Conservation (phyloP, 2,888 invertebrate genomes). For the Chrysolina americana region DNA sequence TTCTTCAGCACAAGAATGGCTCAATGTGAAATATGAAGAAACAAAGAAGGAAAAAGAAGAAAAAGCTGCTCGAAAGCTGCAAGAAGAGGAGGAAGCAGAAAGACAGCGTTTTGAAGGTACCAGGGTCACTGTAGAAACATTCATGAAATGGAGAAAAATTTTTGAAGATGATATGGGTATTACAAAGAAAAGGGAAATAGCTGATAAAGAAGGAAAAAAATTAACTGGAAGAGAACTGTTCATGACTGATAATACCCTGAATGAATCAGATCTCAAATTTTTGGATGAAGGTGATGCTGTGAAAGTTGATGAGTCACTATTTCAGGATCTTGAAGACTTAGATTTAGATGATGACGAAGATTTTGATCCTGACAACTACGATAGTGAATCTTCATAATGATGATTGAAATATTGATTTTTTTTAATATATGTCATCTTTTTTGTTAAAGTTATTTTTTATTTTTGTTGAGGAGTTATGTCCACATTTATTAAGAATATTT, state of each 20-base stretch:
- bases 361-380: slow-evolving; percentile 71
- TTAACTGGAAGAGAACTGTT: slow-evolving; percentile 95
- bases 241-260: slow-evolving; percentile 91
- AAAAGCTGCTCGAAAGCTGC: slow-evolving; percentile 76
- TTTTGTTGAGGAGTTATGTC: too few species aligned
- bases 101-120: slow-evolving; percentile 96
- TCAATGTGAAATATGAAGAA: slow-evolving; percentile 88
- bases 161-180: slow-evolving; percentile 94
- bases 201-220: slow-evolving; percentile 83
- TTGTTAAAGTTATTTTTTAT: neutral
- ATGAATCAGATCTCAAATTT: slow-evolving; percentile 97
- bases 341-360: slow-evolving; percentile 79
- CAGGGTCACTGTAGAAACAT: slow-evolving; percentile 94
- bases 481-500: too few species aligned
- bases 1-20: slow-evolving; percentile 93
- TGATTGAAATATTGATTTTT: slow-evolving; percentile 27
- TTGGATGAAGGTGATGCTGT: slow-evolving; percentile 89
- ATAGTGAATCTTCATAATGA: slow-evolving; percentile 58
- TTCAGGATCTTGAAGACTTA: slow-evolving; percentile 90
- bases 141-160: slow-evolving; percentile 92
- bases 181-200: slow-evolving; percentile 79
- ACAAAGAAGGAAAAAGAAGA: slow-evolving; percentile 82
- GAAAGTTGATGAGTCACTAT: slow-evolving; percentile 94
- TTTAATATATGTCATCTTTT: slow-evolving; percentile 13
- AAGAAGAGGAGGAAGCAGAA: slow-evolving; percentile 91